Evolutionary conservation across 2,888 invertebrate species (phyloP).

Genomic region (Synergus laeviventris): DNA sequence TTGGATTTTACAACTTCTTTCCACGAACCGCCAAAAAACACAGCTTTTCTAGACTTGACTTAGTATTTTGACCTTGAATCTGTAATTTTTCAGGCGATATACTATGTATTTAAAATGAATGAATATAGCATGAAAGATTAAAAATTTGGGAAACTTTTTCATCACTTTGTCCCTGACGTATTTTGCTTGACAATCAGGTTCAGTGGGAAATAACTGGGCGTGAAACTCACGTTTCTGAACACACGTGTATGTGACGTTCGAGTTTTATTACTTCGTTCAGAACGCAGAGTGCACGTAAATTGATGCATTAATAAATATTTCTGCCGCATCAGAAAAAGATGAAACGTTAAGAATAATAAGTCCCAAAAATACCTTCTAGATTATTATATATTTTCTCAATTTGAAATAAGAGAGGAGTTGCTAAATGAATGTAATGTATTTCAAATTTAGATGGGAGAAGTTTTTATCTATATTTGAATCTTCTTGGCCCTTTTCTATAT

Average conservation of each 20-base stretch:
- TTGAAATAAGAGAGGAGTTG: too few relatives aligned
- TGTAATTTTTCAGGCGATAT: too few relatives aligned
- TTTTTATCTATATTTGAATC: not conserved
- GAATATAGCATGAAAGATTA: too few relatives aligned
- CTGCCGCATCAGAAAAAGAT: not conserved
- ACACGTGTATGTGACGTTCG: not conserved
- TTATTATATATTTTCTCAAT: not conserved
- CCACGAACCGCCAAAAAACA: constrained; percentile 25
- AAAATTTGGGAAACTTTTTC: not conserved
- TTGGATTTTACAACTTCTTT: constrained; percentile 16
- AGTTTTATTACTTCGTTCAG: not conserved
- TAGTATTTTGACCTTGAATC: too few relatives aligned
- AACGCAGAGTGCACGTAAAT: not conserved
- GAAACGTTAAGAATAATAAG: not conserved
- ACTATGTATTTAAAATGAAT: too few relatives aligned
- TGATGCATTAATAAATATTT: not conserved
- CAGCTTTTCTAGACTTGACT: not conserved
- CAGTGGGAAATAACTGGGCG: not conserved
- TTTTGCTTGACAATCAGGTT: not conserved
- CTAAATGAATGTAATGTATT: too few relatives aligned
- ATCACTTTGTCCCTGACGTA: not conserved
- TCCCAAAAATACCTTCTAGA: too few relatives aligned
- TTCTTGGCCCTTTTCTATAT: too few relatives aligned
- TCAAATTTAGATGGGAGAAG: too few relatives aligned
- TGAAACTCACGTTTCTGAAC: not conserved